A percentile compares a stretch with the other conserved stretches of the same genome.
Conservation (phyloP, 2,113 vertebrate genomes). For the Hippocampus guttulatus region DNA sequence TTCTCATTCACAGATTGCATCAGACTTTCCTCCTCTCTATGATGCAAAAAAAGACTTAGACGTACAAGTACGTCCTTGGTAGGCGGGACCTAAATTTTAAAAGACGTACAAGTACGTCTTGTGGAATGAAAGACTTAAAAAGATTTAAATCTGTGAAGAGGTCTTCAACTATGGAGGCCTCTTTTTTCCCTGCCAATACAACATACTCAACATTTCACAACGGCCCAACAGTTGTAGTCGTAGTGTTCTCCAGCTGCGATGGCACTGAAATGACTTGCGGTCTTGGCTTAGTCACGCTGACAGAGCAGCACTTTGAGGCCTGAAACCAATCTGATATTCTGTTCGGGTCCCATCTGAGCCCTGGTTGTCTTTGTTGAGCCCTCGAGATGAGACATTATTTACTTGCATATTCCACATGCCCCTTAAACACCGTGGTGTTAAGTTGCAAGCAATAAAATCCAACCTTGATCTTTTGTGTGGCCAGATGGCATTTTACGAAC, state of each 20-base stretch:
- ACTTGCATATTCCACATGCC: slow-evolving; percentile 36
- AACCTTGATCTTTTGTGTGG: slow-evolving; percentile 19
- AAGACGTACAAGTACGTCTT: no score
- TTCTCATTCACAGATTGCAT: no score
- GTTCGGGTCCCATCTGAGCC: slow-evolving; percentile 42
- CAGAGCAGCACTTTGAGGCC: slow-evolving; percentile 34
- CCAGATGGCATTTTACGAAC: slow-evolving; percentile 19
- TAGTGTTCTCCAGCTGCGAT: slow-evolving; percentile 31
- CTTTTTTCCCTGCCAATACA: slow-evolving; percentile 6
- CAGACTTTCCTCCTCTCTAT: no score
- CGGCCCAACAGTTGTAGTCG: slow-evolving; percentile 18
- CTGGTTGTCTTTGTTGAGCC: slow-evolving; percentile 44
- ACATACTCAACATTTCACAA: slow-evolving; percentile 24
- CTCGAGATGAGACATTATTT: slow-evolving; percentile 52
- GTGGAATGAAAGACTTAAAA: background rate
- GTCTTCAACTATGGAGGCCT: background rate
- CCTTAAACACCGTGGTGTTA: slow-evolving; percentile 26
- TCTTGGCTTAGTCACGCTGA: slow-evolving; percentile 50
- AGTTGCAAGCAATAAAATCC: slow-evolving; percentile 23
- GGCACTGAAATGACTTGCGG: slow-evolving; percentile 41
- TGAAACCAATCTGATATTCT: slow-evolving; percentile 41
- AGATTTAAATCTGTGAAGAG: background rate
- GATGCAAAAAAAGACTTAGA: no score
- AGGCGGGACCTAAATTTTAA: no score
- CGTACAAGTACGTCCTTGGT: no score